These are phyloP conservation scores for Mionectes olivaceus DNA, from an alignment of 2,797 vertebrate genomes.

Conservation along the genomic window DNA sequence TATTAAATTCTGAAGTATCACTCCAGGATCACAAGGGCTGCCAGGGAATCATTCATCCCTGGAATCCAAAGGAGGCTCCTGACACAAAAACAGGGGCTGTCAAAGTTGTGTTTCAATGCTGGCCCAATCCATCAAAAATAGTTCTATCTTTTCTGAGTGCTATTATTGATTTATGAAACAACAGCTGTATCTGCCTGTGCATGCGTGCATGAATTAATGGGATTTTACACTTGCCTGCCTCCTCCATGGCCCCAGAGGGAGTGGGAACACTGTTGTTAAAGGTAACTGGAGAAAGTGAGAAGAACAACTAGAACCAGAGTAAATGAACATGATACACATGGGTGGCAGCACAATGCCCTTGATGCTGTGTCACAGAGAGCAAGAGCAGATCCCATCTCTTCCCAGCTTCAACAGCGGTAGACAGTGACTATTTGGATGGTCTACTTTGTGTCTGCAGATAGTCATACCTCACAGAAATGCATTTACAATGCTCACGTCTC, in stretches of 20 bases:
- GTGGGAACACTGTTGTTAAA: neutral
- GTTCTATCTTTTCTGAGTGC: neutral
- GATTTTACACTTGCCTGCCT: neutral
- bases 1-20: neutral
- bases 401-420: neutral
- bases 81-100: conserved; percentile 1
- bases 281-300: neutral
- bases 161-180: conserved; percentile 54
- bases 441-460: neutral
- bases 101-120: conserved; percentile 10
- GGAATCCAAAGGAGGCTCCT: neutral
- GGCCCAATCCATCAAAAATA: neutral
- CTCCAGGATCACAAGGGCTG: neutral
- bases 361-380: neutral
- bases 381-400: neutral
- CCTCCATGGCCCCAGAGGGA: neutral
- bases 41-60: neutral
- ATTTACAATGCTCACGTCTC: neutral
- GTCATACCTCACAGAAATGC: neutral
- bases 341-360: neutral
- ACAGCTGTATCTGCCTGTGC: neutral
- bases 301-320: neutral
- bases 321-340: accelerated
- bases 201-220: neutral
- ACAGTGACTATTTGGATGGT: neutral